These are phyloP conservation scores for Drosophila meridiana DNA, from an alignment of 2,888 invertebrate species.

Conservation along the genomic window DNA sequence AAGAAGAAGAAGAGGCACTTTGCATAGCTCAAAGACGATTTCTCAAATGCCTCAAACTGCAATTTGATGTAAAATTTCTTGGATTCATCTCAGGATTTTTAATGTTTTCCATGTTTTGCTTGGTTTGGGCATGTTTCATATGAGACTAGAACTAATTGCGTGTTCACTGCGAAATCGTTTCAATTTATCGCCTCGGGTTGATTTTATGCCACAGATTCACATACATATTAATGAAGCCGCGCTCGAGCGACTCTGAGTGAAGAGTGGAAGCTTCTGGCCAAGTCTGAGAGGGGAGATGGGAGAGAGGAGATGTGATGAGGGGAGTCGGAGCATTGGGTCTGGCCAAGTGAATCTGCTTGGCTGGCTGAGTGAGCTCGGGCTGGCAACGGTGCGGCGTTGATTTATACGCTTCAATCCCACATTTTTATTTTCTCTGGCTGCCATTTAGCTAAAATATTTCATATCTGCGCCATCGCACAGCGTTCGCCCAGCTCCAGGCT, in stretches of 20 bases:
- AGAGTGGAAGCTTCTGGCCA: constrained; percentile 25
- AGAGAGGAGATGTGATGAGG: too few relatives aligned
- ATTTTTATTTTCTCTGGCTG: constrained; percentile 82
- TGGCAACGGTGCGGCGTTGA: constrained; percentile 60
- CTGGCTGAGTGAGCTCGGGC: constrained; percentile 8
- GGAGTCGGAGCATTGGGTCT: neutral
- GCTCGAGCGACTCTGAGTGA: constrained; percentile 30
- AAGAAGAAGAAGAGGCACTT: constrained; percentile 8
- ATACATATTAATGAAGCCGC: constrained; percentile 72
- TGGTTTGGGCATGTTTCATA: constrained; percentile 33
- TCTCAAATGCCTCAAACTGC: constrained; percentile 58
- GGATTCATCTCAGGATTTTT: neutral
- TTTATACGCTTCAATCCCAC: constrained; percentile 84
- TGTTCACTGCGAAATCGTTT: constrained; percentile 77
- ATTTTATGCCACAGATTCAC: constrained; percentile 69
- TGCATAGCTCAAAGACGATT: constrained; percentile 55
- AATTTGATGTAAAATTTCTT: constrained; percentile 57
- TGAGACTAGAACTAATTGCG: constrained; percentile 75
- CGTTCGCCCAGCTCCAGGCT: constrained; percentile 54
- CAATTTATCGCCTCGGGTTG: constrained; percentile 79
- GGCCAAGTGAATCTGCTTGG: constrained; percentile 4
- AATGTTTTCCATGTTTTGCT: constrained; percentile 4
- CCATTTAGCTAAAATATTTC: constrained; percentile 83
- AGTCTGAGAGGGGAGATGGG: neutral
- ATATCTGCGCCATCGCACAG: constrained; percentile 76